These are phyloP conservation scores for Deilephila elpenor DNA, from an alignment of 2,888 invertebrate genomes.

Conservation along the genomic window DNA sequence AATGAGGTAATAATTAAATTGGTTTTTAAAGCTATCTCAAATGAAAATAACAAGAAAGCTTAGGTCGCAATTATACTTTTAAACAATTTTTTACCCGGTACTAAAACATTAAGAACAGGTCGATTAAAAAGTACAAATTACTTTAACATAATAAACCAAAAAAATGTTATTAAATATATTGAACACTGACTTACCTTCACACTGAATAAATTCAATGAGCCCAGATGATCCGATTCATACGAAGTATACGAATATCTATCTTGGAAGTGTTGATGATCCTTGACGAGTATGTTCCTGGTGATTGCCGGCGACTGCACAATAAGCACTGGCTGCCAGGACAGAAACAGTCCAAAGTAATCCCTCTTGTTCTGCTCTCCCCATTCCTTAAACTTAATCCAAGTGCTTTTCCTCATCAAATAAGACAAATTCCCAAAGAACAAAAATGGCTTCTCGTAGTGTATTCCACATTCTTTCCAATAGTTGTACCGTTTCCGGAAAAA, in stretches of 20 bases:
- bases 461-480: background rate
- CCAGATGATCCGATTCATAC: conserved; percentile 60
- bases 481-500: background rate
- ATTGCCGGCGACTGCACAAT: conserved; percentile 65
- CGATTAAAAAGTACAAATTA: no score
- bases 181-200: conserved; percentile 54
- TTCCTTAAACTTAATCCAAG: conserved; percentile 59
- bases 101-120: no score
- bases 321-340: conserved; percentile 62
- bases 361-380: conserved; percentile 50
- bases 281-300: conserved; percentile 59
- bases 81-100: no score
- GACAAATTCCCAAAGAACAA: conserved; percentile 57
- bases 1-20: no score
- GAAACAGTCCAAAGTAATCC: conserved; percentile 64
- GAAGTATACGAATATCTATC: conserved; percentile 59
- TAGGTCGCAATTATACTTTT: no score
- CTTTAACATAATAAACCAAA: no score
- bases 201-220: conserved; percentile 67
- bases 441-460: conserved; percentile 9
- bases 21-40: no score
- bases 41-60: no score
- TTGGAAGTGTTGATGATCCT: conserved; percentile 63
- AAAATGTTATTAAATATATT: background rate
- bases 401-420: conserved; percentile 64